A percentile compares a stretch with the other conserved stretches of the same genome.
Evolutionary conservation across 2,888 invertebrate genomes (phyloP).

Genomic region (Epiblema foenella): DNA sequence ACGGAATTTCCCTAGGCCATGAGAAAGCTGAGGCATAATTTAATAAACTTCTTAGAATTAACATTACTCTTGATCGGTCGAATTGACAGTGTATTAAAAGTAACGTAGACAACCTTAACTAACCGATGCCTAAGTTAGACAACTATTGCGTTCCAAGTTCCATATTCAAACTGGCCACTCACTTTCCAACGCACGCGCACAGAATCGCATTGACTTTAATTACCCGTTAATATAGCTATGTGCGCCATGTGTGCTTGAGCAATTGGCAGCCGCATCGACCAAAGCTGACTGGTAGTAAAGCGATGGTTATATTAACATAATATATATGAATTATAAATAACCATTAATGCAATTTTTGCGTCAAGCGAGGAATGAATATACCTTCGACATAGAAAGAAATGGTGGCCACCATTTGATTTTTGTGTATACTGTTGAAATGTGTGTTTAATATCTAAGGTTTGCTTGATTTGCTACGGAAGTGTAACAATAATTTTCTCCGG

Average conservation of each 20-base stretch:
- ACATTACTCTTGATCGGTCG: too few species aligned
- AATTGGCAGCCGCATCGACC: conserved; percentile 13
- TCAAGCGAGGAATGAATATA: background rate
- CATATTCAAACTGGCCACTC: conserved; percentile 74
- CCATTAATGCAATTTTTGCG: background rate
- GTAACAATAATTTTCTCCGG: background rate
- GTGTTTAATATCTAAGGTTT: background rate
- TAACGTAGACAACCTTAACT: conserved; percentile 32
- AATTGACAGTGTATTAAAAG: background rate
- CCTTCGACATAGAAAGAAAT: too few species aligned
- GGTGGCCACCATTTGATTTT: too few species aligned
- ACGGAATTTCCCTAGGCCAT: too few species aligned
- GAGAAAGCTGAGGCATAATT: too few species aligned
- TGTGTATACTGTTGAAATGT: background rate
- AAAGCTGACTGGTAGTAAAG: conserved; percentile 2
- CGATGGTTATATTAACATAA: background rate
- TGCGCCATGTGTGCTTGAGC: conserved; percentile 42
- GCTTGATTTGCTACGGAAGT: background rate
- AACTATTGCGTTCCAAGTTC: conserved; percentile 63
- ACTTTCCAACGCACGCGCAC: conserved; percentile 73
- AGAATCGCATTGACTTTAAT: conserved; percentile 69
- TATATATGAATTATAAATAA: background rate
- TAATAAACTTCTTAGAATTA: too few species aligned
- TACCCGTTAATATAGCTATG: conserved; percentile 50
- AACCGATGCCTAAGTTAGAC: conserved; percentile 47